Base-by-base conservation (phyloP, 2,113 vertebrate species). In the Daboia siamensis region DNA sequence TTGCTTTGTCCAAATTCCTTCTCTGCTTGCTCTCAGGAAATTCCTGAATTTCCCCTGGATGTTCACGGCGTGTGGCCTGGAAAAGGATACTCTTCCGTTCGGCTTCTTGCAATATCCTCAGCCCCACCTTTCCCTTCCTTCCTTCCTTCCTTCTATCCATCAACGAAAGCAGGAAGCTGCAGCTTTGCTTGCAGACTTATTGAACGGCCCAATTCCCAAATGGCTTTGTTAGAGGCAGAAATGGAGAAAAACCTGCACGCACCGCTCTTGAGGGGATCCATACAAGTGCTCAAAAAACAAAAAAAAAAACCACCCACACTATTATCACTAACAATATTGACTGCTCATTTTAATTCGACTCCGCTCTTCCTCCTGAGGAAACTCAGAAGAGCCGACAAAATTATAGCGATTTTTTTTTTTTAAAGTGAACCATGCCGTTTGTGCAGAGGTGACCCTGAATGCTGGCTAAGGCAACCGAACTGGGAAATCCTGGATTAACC, bases 181-280 rank as follows among this genome's bases (percentile, higher is more conserved):
- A 86, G 87, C 69, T 39, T 26, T 26, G 52, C 7, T 11, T 20
- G 44, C 20, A n/a, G 90, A 52, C 44, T 2, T 12, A 61, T 21
- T 6, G 1, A 86, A 44, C 20, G 4, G 17, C 24, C 48, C 1
- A 12, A 24, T 84, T 55, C 54, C 21, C n/a, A 59, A 12, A 12
- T 15, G 15, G 1, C 46, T 48, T 84, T 33, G 24, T 44, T 39
- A 20, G 23, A 59, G 46, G 88, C 48, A 3, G 21, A 0, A 29
- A n/a, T 0, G 0, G 9, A 8, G 51, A 33, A 56, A 44, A 33
- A 39, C 12, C 7, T 1, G 2, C 48, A n/a, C 1, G 4, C 48
- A 23, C 8, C 2, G 64, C 13, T 39, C 26, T 69, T n/a, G 9
- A 26, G 29, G 7, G 10, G 59, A 64, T 29, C 24, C 26, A 64